A percentile compares a stretch with the other conserved stretches of the same genome.
Conservation (phyloP, 2,888 invertebrate genomes). For the Andrena trimmerana region DNA sequence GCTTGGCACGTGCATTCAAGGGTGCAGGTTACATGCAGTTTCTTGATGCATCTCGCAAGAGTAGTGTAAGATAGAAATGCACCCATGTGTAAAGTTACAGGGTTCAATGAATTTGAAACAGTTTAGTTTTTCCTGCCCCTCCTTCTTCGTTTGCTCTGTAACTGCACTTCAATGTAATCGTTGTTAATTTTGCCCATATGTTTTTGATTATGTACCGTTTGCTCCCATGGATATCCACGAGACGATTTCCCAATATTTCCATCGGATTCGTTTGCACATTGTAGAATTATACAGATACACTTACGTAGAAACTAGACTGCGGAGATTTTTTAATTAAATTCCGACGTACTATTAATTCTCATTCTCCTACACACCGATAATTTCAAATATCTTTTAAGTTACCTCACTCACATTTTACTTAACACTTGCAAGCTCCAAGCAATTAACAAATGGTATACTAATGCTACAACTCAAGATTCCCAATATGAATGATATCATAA, state of each 20-base stretch:
- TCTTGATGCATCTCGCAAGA: constrained; percentile 8
- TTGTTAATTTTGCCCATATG: constrained; percentile 31
- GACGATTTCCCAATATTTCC: not conserved
- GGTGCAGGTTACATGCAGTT: constrained; percentile 18
- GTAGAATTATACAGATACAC: not conserved
- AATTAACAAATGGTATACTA: too few relatives aligned
- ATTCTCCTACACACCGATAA: too few relatives aligned
- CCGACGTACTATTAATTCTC: too few relatives aligned
- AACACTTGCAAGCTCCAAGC: too few relatives aligned
- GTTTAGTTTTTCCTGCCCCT: constrained; percentile 32
- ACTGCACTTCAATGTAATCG: constrained; percentile 30
- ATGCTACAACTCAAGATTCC: too few relatives aligned
- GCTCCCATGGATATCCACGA: not conserved
- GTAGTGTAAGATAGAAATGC: constrained; percentile 45
- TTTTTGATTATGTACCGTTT: constrained; percentile 5
- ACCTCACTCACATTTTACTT: too few relatives aligned
- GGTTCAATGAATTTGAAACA: constrained; percentile 42
- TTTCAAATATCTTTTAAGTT: too few relatives aligned
- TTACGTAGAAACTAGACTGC: not conserved
- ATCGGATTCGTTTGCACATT: not conserved
- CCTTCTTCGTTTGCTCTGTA: constrained; percentile 34
- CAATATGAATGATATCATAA: too few relatives aligned
- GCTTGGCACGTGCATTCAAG: constrained; percentile 15
- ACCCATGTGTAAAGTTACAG: constrained; percentile 26
- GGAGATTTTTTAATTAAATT: not conserved